Evolutionary conservation across 2,888 invertebrate genomes (phyloP).

Genomic region (Drepanosiphum platanoidis): DNA sequence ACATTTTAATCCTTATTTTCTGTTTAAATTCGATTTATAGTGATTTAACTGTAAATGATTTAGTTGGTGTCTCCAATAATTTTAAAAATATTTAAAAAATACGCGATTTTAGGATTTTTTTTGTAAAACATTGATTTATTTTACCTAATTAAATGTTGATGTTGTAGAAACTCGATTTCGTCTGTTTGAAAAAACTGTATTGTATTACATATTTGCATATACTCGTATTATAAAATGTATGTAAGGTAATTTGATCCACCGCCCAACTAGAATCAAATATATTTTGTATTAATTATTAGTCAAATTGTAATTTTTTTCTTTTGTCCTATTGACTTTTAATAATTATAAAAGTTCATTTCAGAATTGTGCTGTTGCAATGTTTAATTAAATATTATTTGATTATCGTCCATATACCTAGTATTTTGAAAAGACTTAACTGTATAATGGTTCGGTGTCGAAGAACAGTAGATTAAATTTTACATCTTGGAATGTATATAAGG

Average conservation of each 20-base stretch:
- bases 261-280: too few relatives aligned
- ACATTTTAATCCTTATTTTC: too few relatives aligned
- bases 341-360: constrained; percentile 10
- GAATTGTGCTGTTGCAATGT: constrained; percentile 3
- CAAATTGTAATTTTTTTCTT: neutral
- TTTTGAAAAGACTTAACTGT: neutral
- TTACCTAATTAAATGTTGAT: too few relatives aligned
- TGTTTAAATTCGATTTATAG: too few relatives aligned
- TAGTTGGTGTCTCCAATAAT: too few relatives aligned
- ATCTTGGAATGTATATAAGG: constrained; percentile 6
- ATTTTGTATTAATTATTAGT: neutral
- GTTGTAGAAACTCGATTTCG: too few relatives aligned
- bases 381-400: neutral
- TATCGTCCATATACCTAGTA: neutral
- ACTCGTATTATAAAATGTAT: too few relatives aligned
- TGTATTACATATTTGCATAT: too few relatives aligned
- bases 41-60: too few relatives aligned
- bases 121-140: too few relatives aligned
- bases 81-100: neutral
- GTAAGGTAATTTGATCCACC: too few relatives aligned
- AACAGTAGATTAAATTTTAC: neutral
- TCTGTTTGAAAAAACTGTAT: too few relatives aligned
- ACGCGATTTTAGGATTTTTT: neutral
- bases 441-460: constrained; percentile 1
- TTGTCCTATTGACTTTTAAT: neutral